A percentile compares a stretch with the other conserved stretches of the same genome.
phyloP scores from a whole-genome alignment of 2,797 vertebrate genomes.

The Eulemur coronatus region DNA sequence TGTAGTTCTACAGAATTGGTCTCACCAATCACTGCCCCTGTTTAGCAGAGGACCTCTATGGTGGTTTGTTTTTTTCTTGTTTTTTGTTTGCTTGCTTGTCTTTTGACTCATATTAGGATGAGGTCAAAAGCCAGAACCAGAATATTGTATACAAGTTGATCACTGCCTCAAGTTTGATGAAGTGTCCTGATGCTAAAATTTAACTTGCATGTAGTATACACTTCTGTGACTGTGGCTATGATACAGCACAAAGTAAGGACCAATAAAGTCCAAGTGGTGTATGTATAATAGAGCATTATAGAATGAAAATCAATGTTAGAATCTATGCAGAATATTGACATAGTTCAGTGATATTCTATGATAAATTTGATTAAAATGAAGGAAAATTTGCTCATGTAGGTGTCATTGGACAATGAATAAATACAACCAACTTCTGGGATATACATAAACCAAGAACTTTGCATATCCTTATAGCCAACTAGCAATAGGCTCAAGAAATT shows the following conservation, averaged over 20 bases:
- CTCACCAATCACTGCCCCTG: not conserved
- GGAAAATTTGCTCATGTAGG: not conserved
- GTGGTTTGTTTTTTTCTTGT: not conserved
- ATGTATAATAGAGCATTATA: not conserved
- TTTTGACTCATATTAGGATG: not conserved
- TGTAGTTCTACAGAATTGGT: not conserved
- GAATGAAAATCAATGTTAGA: not conserved
- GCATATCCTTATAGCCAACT: not conserved
- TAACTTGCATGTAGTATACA: not conserved
- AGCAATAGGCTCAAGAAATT: not conserved
- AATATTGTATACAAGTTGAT: not conserved
- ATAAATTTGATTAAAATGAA: not conserved
- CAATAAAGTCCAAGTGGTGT: not conserved
- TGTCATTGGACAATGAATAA: not conserved
- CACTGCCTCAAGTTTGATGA: not conserved
- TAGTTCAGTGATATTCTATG: not conserved
- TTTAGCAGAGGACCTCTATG: not conserved
- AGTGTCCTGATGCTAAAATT: not conserved
- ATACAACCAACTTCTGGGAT: not conserved
- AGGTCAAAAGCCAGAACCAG: not conserved
- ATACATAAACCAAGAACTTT: not conserved
- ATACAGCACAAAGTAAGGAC: not conserved
- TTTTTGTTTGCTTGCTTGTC: not conserved
- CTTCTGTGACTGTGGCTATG: not conserved
- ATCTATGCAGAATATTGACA: not conserved